Base-by-base conservation (phyloP, 2,797 vertebrate species). In the Champsocephalus esox region DNA sequence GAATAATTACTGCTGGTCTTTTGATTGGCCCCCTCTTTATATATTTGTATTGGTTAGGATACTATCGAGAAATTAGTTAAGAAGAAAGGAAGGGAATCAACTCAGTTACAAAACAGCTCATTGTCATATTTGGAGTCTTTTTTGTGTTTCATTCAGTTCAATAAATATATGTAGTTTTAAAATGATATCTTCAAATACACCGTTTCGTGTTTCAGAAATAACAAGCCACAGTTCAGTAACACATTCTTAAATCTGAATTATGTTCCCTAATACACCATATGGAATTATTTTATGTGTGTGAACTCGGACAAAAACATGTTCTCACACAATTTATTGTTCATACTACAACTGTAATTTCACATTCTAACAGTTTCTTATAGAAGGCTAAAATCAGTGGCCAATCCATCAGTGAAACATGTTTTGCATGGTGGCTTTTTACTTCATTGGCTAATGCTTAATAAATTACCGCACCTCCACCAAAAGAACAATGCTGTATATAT, bases 371-470 rank as follows among this genome's bases (percentile, higher is more conserved):
- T 81, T 83, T 84, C 54, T 70, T 75, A 83, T 75, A 64, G 76
- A 81, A 78, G 44, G 64, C 43, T 55, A 74, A 81, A 85, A 83
- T 63, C 73, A 66, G 74, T 45, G 68, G 66, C 84, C 21, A 70
- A 48, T 72, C 66, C 64, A 73, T 87, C 71, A 84, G 66, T 63
- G 66, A 65, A 72, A 75, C 8, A 60, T 75, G 69, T 73, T 86
- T 77, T 80, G 69, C 79, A 76, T 52, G 69, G 80, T 52, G 61
- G 77, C 71, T 77, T 86, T 80, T 58, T 58, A 64, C 51, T 66
- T 91, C 89, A 89, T 88, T 90, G 79, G 83, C 73, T 78, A 45
- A 45, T 71, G 80, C 84, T 82, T 88, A 82, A 89, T 61, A 85
- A 87, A 92, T 83, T 66, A 59, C 50, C 72, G 70, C 75, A 81